Evolutionary conservation across 2,888 invertebrate genomes (phyloP).

Genomic region (Luperina testacea): DNA sequence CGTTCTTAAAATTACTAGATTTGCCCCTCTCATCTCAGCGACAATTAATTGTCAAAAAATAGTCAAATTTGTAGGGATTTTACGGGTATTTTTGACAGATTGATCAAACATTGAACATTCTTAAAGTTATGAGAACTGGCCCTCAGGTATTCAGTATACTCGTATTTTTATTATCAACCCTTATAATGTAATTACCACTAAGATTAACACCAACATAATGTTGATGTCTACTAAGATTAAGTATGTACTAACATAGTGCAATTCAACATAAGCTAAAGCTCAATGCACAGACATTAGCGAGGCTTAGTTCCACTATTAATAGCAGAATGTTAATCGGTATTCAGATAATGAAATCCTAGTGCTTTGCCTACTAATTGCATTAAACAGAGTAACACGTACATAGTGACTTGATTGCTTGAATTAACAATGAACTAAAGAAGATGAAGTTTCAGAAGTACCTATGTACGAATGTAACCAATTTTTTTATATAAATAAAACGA

Average conservation of each 20-base stretch:
- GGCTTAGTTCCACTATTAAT: slow-evolving; percentile 43
- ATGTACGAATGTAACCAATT: no score
- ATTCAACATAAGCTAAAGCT: slow-evolving; percentile 28
- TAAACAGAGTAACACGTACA: slow-evolving; percentile 28
- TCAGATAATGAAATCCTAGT: slow-evolving; percentile 51
- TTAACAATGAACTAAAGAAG: background rate
- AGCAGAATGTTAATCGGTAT: slow-evolving; percentile 47
- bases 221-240: background rate
- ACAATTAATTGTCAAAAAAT: no score
- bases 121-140: no score
- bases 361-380: slow-evolving; percentile 40
- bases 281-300: slow-evolving; percentile 45
- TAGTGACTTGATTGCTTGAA: slow-evolving; percentile 13
- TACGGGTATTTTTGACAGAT: no score
- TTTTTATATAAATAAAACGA: background rate
- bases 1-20: no score
- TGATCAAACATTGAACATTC: no score
- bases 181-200: background rate
- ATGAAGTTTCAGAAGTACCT: background rate
- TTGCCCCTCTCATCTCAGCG: no score
- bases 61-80: no score
- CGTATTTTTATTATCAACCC: background rate
- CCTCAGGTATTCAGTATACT: no score
- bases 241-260: slow-evolving; percentile 5
- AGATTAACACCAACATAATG: background rate